phyloP scores from a whole-genome alignment of 2,888 invertebrate species.

The Mallateleia sp. region DNA sequence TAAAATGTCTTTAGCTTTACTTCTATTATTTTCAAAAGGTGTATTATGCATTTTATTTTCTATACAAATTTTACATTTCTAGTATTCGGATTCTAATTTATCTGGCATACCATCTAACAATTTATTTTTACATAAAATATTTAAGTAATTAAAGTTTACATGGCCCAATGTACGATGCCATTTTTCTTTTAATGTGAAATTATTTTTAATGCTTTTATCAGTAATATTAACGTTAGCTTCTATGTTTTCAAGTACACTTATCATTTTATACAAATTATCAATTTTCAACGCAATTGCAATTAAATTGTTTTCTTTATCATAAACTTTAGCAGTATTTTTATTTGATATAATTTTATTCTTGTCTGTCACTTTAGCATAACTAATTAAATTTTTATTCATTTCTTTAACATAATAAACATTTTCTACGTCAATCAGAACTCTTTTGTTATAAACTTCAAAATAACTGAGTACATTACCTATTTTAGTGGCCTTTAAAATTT shows the following conservation, averaged over 20 bases:
- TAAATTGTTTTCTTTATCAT: slow-evolving; percentile 38
- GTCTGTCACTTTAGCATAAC: slow-evolving; percentile 22
- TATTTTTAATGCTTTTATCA: background rate
- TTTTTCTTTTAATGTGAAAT: slow-evolving; percentile 67
- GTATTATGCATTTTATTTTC: slow-evolving; percentile 76
- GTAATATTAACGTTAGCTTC: background rate
- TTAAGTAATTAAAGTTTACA: slow-evolving; percentile 77
- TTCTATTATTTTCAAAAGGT: slow-evolving; percentile 76
- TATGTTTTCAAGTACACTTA: too few species aligned
- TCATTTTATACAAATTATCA: slow-evolving; percentile 50
- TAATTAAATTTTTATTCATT: slow-evolving; percentile 34
- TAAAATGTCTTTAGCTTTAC: slow-evolving; percentile 72
- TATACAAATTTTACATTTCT: slow-evolving; percentile 74
- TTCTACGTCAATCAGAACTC: slow-evolving; percentile 1
- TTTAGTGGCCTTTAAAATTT: slow-evolving; percentile 51
- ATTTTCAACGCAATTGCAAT: slow-evolving; percentile 61
- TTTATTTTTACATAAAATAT: slow-evolving; percentile 69
- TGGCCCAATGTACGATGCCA: slow-evolving; percentile 78
- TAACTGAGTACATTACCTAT: slow-evolving; percentile 41
- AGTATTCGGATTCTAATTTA: slow-evolving; percentile 57
- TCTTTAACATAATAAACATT: slow-evolving; percentile 59
- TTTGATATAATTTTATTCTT: slow-evolving; percentile 34
- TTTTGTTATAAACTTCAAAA: slow-evolving; percentile 26
- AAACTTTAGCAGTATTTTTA: slow-evolving; percentile 32
- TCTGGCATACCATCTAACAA: slow-evolving; percentile 69